Percentiles rank a stretch among this genome's conserved stretches.
Conservation (phyloP, 1,140 invertebrate species). For the Drosophila seguyi region DNA sequence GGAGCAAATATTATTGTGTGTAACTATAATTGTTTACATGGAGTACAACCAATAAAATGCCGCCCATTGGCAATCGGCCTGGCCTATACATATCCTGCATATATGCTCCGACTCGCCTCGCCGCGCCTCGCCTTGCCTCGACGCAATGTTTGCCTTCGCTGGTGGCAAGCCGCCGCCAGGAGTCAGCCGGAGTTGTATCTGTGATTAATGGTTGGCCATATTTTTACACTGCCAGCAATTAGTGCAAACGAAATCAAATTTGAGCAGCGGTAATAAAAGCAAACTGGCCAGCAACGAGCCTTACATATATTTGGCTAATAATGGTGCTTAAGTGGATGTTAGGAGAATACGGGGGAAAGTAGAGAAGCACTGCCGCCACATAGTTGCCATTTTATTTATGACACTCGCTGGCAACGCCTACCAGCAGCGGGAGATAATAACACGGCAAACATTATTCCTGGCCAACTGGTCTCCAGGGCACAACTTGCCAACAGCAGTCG, state of each 20-base stretch:
- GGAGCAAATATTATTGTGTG: constrained; percentile 62
- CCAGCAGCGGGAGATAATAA: constrained; percentile 74
- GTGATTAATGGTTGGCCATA: constrained; percentile 72
- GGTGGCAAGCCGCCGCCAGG: constrained; percentile 16
- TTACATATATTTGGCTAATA: constrained; percentile 67
- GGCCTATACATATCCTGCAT: neutral
- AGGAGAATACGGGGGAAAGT: neutral
- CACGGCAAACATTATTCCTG: constrained; percentile 66
- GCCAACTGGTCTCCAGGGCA: constrained; percentile 77
- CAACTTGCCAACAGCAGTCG: constrained; percentile 73
- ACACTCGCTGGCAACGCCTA: constrained; percentile 78
- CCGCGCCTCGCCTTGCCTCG: neutral
- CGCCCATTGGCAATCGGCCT: constrained; percentile 7
- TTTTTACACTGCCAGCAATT: constrained; percentile 74
- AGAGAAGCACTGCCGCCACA: constrained; percentile 22
- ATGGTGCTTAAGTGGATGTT: constrained; percentile 65
- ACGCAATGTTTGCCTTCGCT: neutral
- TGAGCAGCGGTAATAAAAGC: constrained; percentile 52
- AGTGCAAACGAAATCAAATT: constrained; percentile 76
- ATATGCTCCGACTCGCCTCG: neutral
- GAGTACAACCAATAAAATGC: constrained; percentile 62
- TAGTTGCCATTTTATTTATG: constrained; percentile 82
- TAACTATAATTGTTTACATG: constrained; percentile 73
- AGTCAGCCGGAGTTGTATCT: constrained; percentile 37
- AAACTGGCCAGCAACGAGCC: constrained; percentile 34